These are phyloP conservation scores for Piezodorus guildinii DNA, from an alignment of 1,140 invertebrate species.

Conservation along the genomic window DNA sequence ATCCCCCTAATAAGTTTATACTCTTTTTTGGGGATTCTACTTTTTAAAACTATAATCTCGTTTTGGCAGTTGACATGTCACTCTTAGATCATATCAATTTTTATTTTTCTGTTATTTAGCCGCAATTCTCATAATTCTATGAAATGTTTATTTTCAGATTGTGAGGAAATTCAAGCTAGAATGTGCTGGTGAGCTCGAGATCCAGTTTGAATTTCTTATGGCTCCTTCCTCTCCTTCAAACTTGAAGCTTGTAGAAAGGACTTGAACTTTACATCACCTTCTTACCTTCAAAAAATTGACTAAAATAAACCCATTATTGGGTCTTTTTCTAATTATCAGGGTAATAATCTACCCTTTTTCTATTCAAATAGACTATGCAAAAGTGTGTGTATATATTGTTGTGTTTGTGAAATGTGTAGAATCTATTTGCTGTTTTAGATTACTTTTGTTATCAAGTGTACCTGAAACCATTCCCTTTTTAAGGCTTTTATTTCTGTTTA, in stretches of 20 bases:
- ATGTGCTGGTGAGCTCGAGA: conserved; percentile 50
- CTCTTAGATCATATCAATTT: no score
- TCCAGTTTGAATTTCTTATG: conserved; percentile 66
- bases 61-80: no score
- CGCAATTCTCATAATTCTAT: no score
- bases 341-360: background rate
- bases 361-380: background rate
- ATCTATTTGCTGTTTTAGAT: no score
- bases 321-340: conserved; percentile 2
- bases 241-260: conserved; percentile 46
- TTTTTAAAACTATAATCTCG: no score
- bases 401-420: background rate
- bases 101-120: no score
- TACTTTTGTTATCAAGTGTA: background rate
- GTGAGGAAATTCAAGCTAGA: conserved; percentile 55
- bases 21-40: no score
- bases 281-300: no score
- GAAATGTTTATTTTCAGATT: conserved; percentile 39
- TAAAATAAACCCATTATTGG: background rate
- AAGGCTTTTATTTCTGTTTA: background rate
- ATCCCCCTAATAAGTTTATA: no score
- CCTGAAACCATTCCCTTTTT: conserved; percentile 1
- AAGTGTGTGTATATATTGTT: conserved; percentile 7
- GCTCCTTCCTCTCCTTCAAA: conserved; percentile 56
- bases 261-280: conserved; percentile 5